These are phyloP conservation scores for Hippolais icterina DNA, from an alignment of 2,113 vertebrate species.

Conservation along the genomic window DNA sequence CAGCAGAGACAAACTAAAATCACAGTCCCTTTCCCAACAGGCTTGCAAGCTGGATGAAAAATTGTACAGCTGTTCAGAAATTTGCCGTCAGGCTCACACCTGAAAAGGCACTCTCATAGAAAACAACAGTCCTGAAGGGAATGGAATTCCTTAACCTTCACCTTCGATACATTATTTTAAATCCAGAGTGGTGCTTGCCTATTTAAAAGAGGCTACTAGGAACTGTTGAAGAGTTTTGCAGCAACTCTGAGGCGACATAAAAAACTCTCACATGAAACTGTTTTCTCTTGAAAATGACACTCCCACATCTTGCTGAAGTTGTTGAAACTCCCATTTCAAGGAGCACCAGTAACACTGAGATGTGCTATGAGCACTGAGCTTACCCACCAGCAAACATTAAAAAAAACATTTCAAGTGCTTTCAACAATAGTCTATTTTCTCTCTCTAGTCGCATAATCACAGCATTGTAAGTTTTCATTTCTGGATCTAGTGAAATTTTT, in stretches of 20 bases:
- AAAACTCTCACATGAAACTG: background rate
- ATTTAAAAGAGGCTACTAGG: background rate
- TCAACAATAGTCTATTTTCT: background rate
- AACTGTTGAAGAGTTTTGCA: background rate
- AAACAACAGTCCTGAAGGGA: background rate
- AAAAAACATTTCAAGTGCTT: background rate
- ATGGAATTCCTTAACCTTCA: background rate
- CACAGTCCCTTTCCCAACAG: background rate
- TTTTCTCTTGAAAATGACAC: background rate
- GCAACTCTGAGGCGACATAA: background rate
- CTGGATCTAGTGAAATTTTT: background rate
- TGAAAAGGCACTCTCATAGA: background rate
- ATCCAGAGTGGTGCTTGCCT: background rate
- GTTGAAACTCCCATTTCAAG: background rate
- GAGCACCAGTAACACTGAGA: background rate
- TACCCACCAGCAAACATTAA: background rate
- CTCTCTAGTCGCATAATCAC: background rate
- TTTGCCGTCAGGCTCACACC: background rate
- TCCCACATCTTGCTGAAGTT: background rate
- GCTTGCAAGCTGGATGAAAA: background rate
- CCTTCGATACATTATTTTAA: background rate
- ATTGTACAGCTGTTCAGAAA: background rate
- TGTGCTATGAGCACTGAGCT: background rate
- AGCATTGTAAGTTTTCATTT: background rate
- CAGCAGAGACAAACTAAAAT: background rate